Percentiles rank a stretch among this genome's conserved stretches.
Conservation (phyloP, 1,140 invertebrate species). For the Limonius californicus region DNA sequence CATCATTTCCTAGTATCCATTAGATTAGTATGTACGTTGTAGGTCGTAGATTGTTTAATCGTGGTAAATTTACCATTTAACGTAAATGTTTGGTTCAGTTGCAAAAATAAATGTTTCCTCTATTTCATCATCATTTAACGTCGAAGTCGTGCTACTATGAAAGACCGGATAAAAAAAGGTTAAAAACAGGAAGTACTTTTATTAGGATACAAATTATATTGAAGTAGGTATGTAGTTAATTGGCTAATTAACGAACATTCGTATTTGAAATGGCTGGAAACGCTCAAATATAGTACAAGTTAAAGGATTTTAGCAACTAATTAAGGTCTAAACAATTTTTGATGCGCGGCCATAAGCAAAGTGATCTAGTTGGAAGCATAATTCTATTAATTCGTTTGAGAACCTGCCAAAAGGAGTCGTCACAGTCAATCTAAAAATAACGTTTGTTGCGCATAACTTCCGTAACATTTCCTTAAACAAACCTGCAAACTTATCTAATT, state of each 20-base stretch:
- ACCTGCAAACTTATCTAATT: neutral
- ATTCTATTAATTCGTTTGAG: neutral
- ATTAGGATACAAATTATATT: neutral
- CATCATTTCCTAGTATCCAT: no score
- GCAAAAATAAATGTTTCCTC: neutral
- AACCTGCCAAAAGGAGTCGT: neutral
- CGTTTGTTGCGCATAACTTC: neutral
- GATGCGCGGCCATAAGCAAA: no score
- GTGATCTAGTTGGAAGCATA: no score
- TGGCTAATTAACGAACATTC: no score
- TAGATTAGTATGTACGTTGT: no score
- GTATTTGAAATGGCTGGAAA: no score
- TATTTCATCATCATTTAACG: neutral
- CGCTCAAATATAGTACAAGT: no score
- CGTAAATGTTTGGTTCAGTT: neutral
- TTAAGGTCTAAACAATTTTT: no score
- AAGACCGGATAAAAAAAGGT: neutral
- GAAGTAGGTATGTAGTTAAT: neutral
- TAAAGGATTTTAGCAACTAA: no score
- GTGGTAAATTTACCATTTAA: neutral
- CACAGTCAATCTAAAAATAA: neutral
- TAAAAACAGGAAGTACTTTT: neutral
- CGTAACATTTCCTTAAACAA: constrained; percentile 1
- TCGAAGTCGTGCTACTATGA: neutral
- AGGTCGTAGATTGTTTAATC: no score